Evolutionary conservation across 2,113 vertebrate genomes (phyloP).

Genomic region (Callopanchax toddi): DNA sequence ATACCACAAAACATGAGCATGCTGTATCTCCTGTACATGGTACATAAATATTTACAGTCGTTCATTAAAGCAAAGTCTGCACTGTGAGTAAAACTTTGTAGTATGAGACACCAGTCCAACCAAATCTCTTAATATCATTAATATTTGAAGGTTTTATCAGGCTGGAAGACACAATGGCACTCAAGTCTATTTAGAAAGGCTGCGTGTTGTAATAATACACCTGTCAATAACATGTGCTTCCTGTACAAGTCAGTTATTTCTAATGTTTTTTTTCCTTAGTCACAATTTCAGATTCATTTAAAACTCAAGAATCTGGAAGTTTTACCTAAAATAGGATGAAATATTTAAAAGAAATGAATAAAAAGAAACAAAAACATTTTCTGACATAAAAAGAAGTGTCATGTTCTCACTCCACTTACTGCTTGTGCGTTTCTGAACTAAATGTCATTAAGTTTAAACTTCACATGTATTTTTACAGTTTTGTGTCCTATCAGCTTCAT

Average conservation of each 20-base stretch:
- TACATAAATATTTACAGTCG: slow-evolving; percentile 81
- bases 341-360: background rate
- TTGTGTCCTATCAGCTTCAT: slow-evolving; percentile 9
- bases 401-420: background rate
- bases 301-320: too few relatives aligned
- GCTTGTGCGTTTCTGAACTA: background rate
- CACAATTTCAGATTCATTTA: too few relatives aligned
- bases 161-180: background rate
- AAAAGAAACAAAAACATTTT: too few relatives aligned
- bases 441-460: slow-evolving; percentile 3
- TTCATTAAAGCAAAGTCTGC: slow-evolving; percentile 71
- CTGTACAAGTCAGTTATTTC: too few relatives aligned
- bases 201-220: background rate
- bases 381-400: background rate
- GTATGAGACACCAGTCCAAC: background rate
- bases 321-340: too few relatives aligned
- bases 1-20: slow-evolving; percentile 46
- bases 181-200: background rate
- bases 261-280: too few relatives aligned
- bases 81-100: slow-evolving; percentile 6
- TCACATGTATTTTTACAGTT: slow-evolving; percentile 15
- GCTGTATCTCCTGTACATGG: slow-evolving; percentile 76
- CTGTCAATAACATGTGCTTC: background rate
- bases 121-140: background rate
- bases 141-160: background rate